These are phyloP conservation scores for Scrobipalpa costella DNA, from an alignment of 2,888 invertebrate genomes.

Conservation along the genomic window DNA sequence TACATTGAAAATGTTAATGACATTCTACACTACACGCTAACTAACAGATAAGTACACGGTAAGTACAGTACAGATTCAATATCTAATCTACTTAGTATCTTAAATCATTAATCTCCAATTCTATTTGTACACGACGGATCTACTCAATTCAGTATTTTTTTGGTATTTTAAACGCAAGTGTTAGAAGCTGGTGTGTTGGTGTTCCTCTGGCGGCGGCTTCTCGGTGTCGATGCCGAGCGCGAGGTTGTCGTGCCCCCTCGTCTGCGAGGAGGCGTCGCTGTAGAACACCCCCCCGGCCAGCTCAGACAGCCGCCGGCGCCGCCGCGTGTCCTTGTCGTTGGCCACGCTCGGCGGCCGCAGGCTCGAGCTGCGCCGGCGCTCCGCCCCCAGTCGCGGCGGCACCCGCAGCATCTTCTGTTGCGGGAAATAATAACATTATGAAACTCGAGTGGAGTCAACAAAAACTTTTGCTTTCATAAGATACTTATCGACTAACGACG, in stretches of 20 bases:
- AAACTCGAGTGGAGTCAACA: background rate
- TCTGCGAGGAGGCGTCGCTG: slow-evolving; percentile 57
- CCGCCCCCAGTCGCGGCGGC: slow-evolving; percentile 62
- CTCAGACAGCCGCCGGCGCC: slow-evolving; percentile 71
- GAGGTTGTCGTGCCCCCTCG: slow-evolving; percentile 66
- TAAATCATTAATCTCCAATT: background rate
- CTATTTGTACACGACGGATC: background rate
- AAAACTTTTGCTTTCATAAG: slow-evolving; percentile 14
- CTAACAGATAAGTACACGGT: slow-evolving; percentile 7
- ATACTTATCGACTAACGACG: slow-evolving; percentile 11
- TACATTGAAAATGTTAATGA: background rate
- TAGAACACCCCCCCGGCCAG: slow-evolving; percentile 76
- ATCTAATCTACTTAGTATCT: slow-evolving; percentile 3
- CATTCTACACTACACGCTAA: background rate
- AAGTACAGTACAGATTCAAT: slow-evolving; percentile 8
- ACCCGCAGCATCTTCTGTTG: slow-evolving; percentile 63
- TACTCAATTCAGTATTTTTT: background rate
- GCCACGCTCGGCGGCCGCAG: slow-evolving; percentile 66
- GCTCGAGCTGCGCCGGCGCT: slow-evolving; percentile 71
- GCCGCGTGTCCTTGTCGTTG: slow-evolving; percentile 71
- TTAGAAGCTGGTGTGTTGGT: slow-evolving; percentile 46
- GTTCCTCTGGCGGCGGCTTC: slow-evolving; percentile 57
- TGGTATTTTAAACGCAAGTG: background rate
- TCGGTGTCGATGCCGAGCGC: slow-evolving; percentile 65
- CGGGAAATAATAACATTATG: slow-evolving; percentile 29